Base-by-base conservation (phyloP, 64 coral and sea anemone species). In the Porites australiensis region DNA sequence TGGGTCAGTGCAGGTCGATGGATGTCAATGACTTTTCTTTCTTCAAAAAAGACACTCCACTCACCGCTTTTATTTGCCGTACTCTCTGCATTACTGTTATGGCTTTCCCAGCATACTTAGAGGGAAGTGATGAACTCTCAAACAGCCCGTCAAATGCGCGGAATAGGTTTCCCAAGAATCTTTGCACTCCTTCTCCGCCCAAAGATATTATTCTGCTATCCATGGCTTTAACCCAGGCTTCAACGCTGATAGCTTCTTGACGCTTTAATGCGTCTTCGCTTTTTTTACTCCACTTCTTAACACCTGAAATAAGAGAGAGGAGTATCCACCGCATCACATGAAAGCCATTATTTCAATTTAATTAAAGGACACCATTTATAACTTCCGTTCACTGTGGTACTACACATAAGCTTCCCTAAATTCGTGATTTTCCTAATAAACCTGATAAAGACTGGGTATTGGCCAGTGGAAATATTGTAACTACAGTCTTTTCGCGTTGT, bases 91-190 rank as follows among this genome's bases (percentile, higher is more conserved):
- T 54, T 8, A 93, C 91, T 8, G 76, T 96, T 18, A 99, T 16
- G 6, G 94, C 98, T 61, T 96, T 94, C 12, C 70, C 89, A 22
- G 94, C 87, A 19, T 87, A 53, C 16, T 94, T 93, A 4, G 55
- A 23, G 14, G 94, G 91, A 8, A 95, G 74, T 14, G 93, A 90
- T 8, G 84, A 70, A 48, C 88, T 95, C 11, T 96, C 94, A 68
- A 99, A 99, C 73, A 99, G 51, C 22, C 95, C 98, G 69, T 99
- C 91, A 74, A 96, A 99, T 6, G 98, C 98, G 23, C 93, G 95
- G 88, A 99, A 99, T 15, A 99, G 85, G 50, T 99, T 99, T 44
- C 88, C 81, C 20, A 96, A 79, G 84, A 99, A 99, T n/a, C 98
- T 84, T 16, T 94, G 58, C 0, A 99, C 98, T 50, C 98, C 98